Base-by-base conservation (phyloP, 1,140 invertebrate genomes). In the Chrysopa pallens region DNA sequence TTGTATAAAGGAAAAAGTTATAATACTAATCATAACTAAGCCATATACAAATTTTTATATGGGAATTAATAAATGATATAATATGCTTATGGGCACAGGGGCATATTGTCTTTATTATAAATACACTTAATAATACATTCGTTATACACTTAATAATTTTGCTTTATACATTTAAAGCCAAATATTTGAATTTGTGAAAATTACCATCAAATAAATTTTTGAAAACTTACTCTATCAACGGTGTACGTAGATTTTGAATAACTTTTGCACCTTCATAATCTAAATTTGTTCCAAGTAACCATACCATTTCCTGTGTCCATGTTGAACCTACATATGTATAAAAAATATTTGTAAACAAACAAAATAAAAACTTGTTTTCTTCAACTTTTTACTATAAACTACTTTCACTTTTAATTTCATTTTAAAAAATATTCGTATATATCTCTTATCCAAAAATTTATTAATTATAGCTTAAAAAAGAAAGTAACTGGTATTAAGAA, bases 291-390 rank as follows among this genome's bases (percentile, higher is more conserved):
- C 74, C 77, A 27, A 91, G 74, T 13, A 87, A 67, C 84, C 85
- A 91, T 4, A 84, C 69, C 74, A 91, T 84, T 66, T 92, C 86
- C 59, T 88, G 84, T 7, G 76, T 72, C 85, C 85, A 90, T 3
- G 87, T 87, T 31, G 84, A 89, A 27, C 86, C 87, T 82, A 50
- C n/a, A 52, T 54, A 44, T 23, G 5, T n/a, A n/a, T n/a, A 23
- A 23, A 2, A 23, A 23, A 23, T 5, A 23, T 23, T 23, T 48
- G 6, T 39, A 23, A 0, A 39, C 12, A 36, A 42, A 11, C 8
- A 42, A 9, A 42, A 11, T 12, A 8, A 33, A 23, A 36, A 38
- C 1, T 17, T 12, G 29, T 15, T 36, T 31, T 39, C 11, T 38
- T n/a, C 5, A 37, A 23, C 23, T 33, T 6, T 40, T 36, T 15